Evolutionary conservation across 2,888 invertebrate species (phyloP).

Genomic region (Pantelozetes paolii): DNA sequence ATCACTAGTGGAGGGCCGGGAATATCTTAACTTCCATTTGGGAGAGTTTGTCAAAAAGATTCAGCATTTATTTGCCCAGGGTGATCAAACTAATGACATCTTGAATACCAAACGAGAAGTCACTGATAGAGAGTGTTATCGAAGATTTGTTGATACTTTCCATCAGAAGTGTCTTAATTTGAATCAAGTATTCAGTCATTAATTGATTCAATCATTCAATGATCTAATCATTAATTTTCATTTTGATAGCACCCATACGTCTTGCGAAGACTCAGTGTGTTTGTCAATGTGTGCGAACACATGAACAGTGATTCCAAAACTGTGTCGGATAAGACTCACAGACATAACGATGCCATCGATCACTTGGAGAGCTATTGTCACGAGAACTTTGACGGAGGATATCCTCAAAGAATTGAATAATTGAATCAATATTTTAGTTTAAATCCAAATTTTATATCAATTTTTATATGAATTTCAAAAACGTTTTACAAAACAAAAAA

Average conservation of each 20-base stretch:
- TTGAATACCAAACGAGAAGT: neutral
- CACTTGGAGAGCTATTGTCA: neutral
- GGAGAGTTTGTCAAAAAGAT: neutral
- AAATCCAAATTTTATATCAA: neutral
- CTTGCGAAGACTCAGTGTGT: constrained; percentile 10
- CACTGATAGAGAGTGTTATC: neutral
- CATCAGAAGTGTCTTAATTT: constrained; percentile 21
- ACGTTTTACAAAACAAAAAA: too few species aligned
- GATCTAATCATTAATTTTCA: neutral
- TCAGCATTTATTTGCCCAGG: neutral
- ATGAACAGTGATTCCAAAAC: neutral
- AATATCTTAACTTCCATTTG: constrained; percentile 9
- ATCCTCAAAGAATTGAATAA: neutral
- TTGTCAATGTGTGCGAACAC: constrained; percentile 24
- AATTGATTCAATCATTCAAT: neutral
- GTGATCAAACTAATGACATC: neutral
- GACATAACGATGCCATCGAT: neutral
- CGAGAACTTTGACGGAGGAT: neutral
- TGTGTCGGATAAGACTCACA: neutral
- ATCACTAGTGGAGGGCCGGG: too few species aligned
- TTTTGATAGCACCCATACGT: constrained; percentile 10
- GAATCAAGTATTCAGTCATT: constrained; percentile 10
- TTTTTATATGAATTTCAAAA: too few species aligned
- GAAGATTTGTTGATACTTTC: neutral
- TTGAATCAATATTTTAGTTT: neutral